Conservation (phyloP, 2,888 invertebrate species). For the Holacanthella duospinosa region DNA sequence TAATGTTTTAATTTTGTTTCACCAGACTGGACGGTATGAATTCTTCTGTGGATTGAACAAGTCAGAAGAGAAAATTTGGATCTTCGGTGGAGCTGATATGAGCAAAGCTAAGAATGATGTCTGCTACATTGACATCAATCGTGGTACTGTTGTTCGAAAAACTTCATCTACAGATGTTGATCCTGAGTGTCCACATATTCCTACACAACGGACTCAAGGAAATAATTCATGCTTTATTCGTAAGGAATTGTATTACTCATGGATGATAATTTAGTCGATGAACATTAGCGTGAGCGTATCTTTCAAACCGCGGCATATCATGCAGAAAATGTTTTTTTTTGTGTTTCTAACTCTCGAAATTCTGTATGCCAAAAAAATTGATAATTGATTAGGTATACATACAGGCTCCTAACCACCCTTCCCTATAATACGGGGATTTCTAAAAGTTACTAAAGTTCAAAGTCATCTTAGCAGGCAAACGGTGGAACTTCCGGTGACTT, state of each 20-base stretch:
- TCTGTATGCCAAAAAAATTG: no score
- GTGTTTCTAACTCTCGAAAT: no score
- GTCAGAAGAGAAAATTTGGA: slow-evolving; percentile 9
- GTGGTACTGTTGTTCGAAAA: neutral
- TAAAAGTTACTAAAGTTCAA: no score
- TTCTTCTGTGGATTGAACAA: slow-evolving; percentile 11
- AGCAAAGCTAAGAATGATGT: slow-evolving; percentile 13
- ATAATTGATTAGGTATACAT: no score
- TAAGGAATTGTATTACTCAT: no score
- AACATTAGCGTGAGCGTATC: no score
- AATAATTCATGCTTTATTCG: slow-evolving; percentile 13
- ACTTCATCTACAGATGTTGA: neutral
- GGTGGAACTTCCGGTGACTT: no score
- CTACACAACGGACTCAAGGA: slow-evolving; percentile 15
- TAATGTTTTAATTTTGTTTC: neutral
- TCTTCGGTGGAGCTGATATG: slow-evolving; percentile 19
- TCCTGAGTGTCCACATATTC: neutral
- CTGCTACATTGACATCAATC: slow-evolving; percentile 8
- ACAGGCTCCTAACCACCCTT: no score
- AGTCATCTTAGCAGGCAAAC: no score
- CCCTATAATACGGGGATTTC: no score
- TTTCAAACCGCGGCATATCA: no score
- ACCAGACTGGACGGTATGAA: slow-evolving; percentile 14
- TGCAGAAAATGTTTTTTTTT: no score
- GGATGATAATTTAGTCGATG: neutral